phyloP scores from a whole-genome alignment of 2,113 vertebrate genomes.

The Stigmatopora nigra region DNA sequence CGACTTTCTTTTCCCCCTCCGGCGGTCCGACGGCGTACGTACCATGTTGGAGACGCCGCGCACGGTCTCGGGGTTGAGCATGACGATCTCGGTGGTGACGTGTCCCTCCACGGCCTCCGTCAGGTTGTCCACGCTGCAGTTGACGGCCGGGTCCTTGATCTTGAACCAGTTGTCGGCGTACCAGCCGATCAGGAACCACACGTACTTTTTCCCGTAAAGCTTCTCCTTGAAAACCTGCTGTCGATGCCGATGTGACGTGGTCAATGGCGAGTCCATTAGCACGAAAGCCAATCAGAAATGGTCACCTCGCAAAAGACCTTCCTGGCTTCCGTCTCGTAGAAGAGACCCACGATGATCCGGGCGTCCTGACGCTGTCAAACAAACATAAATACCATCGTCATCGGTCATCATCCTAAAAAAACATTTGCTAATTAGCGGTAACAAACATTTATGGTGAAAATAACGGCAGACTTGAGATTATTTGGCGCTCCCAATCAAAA shows the following conservation, averaged over 20 bases:
- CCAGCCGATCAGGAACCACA: slow-evolving; percentile 97
- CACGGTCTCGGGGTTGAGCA: slow-evolving; percentile 91
- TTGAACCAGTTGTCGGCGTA: slow-evolving; percentile 98
- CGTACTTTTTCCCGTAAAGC: slow-evolving; percentile 90
- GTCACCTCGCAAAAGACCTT: slow-evolving; percentile 94
- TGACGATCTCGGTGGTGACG: slow-evolving; percentile 94
- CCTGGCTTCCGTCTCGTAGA: slow-evolving; percentile 91
- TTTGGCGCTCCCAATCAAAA: too few relatives aligned
- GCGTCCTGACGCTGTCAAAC: slow-evolving; percentile 83
- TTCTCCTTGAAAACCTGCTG: slow-evolving; percentile 91
- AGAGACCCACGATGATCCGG: slow-evolving; percentile 92
- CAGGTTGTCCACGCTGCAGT: slow-evolving; percentile 94
- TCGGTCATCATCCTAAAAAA: too few relatives aligned
- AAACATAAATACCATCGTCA: not conserved
- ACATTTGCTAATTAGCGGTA: too few relatives aligned
- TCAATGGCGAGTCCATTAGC: not conserved
- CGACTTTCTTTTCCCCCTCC: too few relatives aligned
- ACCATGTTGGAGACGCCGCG: slow-evolving; percentile 93
- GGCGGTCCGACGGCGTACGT: not conserved
- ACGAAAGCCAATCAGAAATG: slow-evolving; percentile 14
- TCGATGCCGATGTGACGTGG: not conserved
- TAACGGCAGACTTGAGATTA: too few relatives aligned
- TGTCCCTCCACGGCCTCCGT: slow-evolving; percentile 90
- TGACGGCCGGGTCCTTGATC: slow-evolving; percentile 87
- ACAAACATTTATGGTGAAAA: too few relatives aligned